A percentile compares a stretch with the other conserved stretches of the same genome.
Conservation (phyloP, 2,113 vertebrate genomes). For the Eulacestoma nigropectus region DNA sequence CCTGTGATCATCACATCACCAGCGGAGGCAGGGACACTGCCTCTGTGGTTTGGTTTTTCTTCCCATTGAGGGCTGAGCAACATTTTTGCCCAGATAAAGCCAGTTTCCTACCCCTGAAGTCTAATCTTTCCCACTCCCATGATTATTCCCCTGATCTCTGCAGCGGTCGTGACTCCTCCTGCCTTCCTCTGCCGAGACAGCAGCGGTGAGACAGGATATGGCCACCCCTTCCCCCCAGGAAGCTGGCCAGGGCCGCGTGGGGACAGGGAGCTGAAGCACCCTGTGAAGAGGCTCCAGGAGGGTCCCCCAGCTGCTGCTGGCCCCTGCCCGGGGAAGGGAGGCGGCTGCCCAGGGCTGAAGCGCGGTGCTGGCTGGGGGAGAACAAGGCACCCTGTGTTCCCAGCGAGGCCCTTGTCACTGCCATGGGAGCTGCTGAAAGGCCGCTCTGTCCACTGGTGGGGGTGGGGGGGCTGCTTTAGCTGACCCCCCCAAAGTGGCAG, state of each 20-base stretch:
- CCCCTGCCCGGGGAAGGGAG: neutral
- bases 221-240: neutral
- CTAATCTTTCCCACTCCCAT: neutral
- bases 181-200: neutral
- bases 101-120: neutral
- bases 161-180: accelerated
- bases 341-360: neutral
- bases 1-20: neutral
- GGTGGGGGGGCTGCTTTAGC: neutral
- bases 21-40: accelerated
- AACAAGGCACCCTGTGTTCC: conserved; percentile 46
- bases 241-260: accelerated
- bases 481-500: neutral
- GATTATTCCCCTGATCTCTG: neutral
- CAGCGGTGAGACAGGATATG: neutral
- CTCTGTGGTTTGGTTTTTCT: neutral
- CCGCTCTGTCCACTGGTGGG: neutral
- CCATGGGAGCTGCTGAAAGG: conserved; percentile 19
- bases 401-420: neutral
- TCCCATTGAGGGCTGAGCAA: neutral
- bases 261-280: neutral
- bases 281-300: neutral
- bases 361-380: accelerated
- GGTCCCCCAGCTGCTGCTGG: neutral
- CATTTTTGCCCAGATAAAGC: neutral